A percentile compares a stretch with the other conserved stretches of the same genome.
These are phyloP conservation scores for Nothoprocta perdicaria DNA, from an alignment of 2,113 vertebrate genomes.

Conservation along the genomic window DNA sequence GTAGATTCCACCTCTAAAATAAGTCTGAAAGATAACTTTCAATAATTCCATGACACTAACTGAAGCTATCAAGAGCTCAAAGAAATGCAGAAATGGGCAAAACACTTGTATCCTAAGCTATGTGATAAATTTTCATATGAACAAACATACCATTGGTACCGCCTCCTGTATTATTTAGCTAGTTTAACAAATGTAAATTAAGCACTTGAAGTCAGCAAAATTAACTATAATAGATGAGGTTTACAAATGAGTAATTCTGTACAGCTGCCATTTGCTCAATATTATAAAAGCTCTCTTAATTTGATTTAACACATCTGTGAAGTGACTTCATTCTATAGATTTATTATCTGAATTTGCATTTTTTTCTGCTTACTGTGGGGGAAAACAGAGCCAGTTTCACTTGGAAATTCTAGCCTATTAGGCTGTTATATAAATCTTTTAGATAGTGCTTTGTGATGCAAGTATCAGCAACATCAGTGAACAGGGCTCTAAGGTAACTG, in stretches of 20 bases:
- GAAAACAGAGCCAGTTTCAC: not conserved
- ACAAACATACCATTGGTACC: not conserved
- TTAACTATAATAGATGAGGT: conserved; percentile 60
- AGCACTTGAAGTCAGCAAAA: conserved; percentile 66
- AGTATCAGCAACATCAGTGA: not conserved
- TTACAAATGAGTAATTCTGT: conserved; percentile 60
- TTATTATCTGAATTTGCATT: conserved; percentile 58
- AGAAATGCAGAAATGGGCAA: not conserved
- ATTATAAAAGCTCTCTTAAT: conserved; percentile 57
- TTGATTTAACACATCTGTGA: conserved; percentile 67
- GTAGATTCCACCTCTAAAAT: not conserved
- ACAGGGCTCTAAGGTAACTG: not conserved
- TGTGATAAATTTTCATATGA: conserved; percentile 29
- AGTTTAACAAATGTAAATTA: conserved; percentile 72
- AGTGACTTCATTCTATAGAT: conserved; percentile 65
- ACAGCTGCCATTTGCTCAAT: conserved; percentile 67
- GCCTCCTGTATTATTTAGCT: conserved; percentile 28
- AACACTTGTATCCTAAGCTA: conserved; percentile 5
- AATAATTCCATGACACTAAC: not conserved
- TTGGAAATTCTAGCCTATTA: conserved; percentile 41
- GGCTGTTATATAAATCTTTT: conserved; percentile 28
- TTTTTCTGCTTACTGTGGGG: conserved; percentile 44
- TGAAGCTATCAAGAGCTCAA: not conserved
- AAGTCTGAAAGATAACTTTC: not conserved
- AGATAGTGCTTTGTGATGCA: conserved; percentile 8